Conservation (phyloP, 2,113 vertebrate species). For the Uria aalge region DNA sequence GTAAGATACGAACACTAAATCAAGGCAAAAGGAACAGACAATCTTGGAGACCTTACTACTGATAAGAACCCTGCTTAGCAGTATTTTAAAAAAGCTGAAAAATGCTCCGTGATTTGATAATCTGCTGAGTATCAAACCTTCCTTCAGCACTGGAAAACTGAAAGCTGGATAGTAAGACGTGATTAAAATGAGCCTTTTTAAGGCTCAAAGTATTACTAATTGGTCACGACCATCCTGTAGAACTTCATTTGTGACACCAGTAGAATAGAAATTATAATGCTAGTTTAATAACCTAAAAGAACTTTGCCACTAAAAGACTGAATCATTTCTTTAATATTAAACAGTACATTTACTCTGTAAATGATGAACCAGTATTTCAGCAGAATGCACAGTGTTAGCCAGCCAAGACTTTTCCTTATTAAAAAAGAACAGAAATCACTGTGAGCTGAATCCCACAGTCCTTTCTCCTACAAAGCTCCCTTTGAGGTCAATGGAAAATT, state of each 20-base stretch:
- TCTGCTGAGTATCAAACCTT: background rate
- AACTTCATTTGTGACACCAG: constrained; percentile 34
- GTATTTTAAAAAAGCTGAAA: background rate
- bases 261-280: constrained; percentile 32
- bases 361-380: constrained; percentile 41
- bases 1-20: background rate
- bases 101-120: background rate
- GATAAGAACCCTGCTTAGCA: background rate
- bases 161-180: background rate
- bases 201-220: constrained; percentile 22
- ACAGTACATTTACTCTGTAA: constrained; percentile 59
- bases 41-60: background rate
- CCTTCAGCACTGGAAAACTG: background rate
- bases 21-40: background rate
- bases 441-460: constrained; percentile 3
- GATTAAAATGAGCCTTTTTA: background rate
- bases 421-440: constrained; percentile 25
- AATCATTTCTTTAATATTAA: constrained; percentile 59
- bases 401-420: constrained; percentile 20
- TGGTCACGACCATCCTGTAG: background rate
- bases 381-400: constrained; percentile 10
- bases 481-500: constrained; percentile 28
- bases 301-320: constrained; percentile 23
- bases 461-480: constrained; percentile 19
- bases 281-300: constrained; percentile 50